These are phyloP conservation scores for Cinara cedri DNA, from an alignment of 2,888 invertebrate species.

Conservation along the genomic window DNA sequence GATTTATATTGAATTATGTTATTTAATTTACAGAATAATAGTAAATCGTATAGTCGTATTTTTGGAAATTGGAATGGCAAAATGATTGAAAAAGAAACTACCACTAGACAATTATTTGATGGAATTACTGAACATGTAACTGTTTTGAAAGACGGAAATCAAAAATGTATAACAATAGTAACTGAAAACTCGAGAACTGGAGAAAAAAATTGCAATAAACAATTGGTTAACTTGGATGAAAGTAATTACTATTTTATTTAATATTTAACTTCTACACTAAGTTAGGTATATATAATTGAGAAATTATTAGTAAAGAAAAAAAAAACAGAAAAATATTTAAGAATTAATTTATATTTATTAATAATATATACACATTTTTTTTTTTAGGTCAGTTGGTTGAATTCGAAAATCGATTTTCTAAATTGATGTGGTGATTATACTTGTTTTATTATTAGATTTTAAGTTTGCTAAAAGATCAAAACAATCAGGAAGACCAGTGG, in stretches of 20 bases:
- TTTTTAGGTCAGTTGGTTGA: slow-evolving; percentile 40
- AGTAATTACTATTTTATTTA: slow-evolving; percentile 25
- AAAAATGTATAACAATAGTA: slow-evolving; percentile 30
- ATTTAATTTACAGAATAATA: neutral
- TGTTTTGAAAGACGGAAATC: slow-evolving; percentile 27
- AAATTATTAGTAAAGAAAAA: neutral
- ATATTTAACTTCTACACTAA: neutral
- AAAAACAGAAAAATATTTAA: too few species aligned
- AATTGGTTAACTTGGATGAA: slow-evolving; percentile 30
- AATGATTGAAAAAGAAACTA: slow-evolving; percentile 40
- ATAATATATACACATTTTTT: neutral
- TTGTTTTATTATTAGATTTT: too few species aligned
- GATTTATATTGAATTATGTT: neutral
- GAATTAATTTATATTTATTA: too few species aligned
- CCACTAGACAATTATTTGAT: slow-evolving; percentile 11
- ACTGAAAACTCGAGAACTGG: slow-evolving; percentile 23
- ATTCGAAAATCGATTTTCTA: slow-evolving; percentile 39
- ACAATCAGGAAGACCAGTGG: too few species aligned
- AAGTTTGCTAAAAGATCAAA: too few species aligned
- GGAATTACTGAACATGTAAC: slow-evolving; percentile 37
- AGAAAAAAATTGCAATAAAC: neutral
- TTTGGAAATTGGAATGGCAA: neutral
- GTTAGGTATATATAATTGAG: neutral
- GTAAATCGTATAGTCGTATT: neutral
- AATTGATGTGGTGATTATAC: neutral